These are phyloP conservation scores for Caligus rogercresseyi DNA, from an alignment of 1,140 invertebrate species.

Conservation along the genomic window DNA sequence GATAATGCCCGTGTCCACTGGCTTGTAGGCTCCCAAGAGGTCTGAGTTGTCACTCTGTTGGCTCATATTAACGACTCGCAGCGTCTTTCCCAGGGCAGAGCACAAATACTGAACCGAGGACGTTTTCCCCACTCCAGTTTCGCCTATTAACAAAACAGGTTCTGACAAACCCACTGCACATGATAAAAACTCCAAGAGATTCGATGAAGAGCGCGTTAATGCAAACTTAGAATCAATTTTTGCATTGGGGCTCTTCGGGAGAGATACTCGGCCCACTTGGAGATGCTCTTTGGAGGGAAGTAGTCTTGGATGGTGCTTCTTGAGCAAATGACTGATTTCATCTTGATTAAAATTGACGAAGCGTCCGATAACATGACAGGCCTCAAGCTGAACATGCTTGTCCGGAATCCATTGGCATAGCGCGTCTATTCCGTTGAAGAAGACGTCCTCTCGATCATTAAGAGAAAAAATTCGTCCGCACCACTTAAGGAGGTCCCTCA, in stretches of 20 bases:
- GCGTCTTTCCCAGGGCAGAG: constrained; percentile 26
- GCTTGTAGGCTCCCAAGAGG: constrained; percentile 90
- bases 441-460: constrained; percentile 14
- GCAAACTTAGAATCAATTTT: constrained; percentile 39
- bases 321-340: neutral
- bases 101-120: constrained; percentile 75
- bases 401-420: neutral
- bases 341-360: constrained; percentile 5
- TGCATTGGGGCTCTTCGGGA: neutral
- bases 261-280: neutral
- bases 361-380: neutral
- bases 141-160: constrained; percentile 84
- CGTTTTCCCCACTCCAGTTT: constrained; percentile 97
- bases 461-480: constrained; percentile 49
- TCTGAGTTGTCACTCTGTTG: constrained; percentile 94
- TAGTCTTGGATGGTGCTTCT: neutral
- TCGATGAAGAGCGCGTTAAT: constrained; percentile 54
- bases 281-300: neutral
- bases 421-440: constrained; percentile 17
- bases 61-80: constrained; percentile 97
- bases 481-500: constrained; percentile 79
- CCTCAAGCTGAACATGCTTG: neutral
- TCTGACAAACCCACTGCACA: constrained; percentile 63
- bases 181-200: constrained; percentile 66
- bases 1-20: constrained; percentile 69